These are phyloP conservation scores for Nymphalis urticae DNA, from an alignment of 2,888 invertebrate genomes.

Conservation along the genomic window DNA sequence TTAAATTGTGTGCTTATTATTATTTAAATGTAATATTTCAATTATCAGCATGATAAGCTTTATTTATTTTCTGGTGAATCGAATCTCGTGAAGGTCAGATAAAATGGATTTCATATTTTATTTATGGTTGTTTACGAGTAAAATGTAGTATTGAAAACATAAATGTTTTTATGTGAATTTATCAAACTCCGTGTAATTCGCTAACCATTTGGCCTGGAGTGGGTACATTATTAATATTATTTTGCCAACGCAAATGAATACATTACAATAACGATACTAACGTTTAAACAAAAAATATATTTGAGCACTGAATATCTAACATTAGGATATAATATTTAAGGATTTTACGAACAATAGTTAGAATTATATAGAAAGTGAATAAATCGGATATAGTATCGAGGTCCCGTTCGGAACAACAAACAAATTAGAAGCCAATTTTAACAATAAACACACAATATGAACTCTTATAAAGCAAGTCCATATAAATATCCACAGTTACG, in stretches of 20 bases:
- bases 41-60: neutral
- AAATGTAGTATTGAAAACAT: conserved; percentile 60
- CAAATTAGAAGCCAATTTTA: conserved; percentile 44
- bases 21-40: neutral
- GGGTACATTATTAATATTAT: conserved; percentile 42
- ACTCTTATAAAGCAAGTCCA: conserved; percentile 57
- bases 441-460: conserved; percentile 58
- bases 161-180: conserved; percentile 61
- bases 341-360: conserved; percentile 39
- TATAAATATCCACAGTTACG: conserved; percentile 63
- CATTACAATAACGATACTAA: conserved; percentile 39
- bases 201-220: conserved; percentile 45
- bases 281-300: conserved; percentile 62
- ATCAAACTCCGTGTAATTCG: conserved; percentile 61
- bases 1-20: neutral
- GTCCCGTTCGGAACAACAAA: conserved; percentile 28
- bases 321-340: conserved; percentile 39
- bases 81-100: neutral
- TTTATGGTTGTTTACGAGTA: neutral
- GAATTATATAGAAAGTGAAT: conserved; percentile 35
- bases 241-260: conserved; percentile 42
- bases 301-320: conserved; percentile 70
- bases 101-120: neutral
- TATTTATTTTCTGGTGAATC: neutral
- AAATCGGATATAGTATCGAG: conserved; percentile 29